phyloP scores from a whole-genome alignment of 2,888 invertebrate species.

The Sinelater perroti region DNA sequence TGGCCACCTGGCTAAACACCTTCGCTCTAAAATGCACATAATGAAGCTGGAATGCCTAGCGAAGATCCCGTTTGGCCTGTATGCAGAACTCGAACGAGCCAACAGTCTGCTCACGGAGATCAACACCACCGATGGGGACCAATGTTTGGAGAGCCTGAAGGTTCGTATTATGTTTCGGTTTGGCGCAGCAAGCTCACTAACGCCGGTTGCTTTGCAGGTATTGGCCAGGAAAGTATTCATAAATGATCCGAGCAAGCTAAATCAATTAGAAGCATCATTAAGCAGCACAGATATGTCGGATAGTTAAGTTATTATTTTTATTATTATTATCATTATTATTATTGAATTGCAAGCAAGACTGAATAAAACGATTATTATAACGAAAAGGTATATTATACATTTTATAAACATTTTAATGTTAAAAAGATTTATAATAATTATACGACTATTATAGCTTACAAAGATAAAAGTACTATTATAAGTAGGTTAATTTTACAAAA shows the following conservation, averaged over 20 bases:
- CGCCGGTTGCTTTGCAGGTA: conserved; percentile 68
- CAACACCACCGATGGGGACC: conserved; percentile 96
- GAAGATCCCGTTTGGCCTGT: conserved; percentile 92
- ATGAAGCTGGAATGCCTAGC: conserved; percentile 92
- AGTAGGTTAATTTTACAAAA: conserved; percentile 36
- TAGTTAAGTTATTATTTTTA: conserved; percentile 48
- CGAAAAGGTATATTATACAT: conserved; percentile 50
- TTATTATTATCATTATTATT: conserved; percentile 41
- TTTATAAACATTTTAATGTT: conserved; percentile 52
- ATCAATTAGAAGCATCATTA: conserved; percentile 55
- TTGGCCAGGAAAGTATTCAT: conserved; percentile 83
- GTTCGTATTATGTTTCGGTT: conserved; percentile 59
- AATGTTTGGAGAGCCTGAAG: conserved; percentile 88
- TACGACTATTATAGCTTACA: conserved; percentile 30
- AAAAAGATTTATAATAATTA: conserved; percentile 35
- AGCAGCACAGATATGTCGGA: conserved; percentile 47
- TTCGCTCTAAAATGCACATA: conserved; percentile 95
- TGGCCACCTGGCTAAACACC: conserved; percentile 96
- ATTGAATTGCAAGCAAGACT: conserved; percentile 50
- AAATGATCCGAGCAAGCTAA: conserved; percentile 81
- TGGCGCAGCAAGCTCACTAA: no score
- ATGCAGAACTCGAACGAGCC: conserved; percentile 91
- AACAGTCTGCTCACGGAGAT: conserved; percentile 92
- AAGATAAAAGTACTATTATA: conserved; percentile 8
- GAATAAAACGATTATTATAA: conserved; percentile 47